A percentile compares a stretch with the other conserved stretches of the same genome.
These are phyloP conservation scores for Gallinago jamesoni DNA, from an alignment of 2,113 vertebrate species.

Conservation along the genomic window DNA sequence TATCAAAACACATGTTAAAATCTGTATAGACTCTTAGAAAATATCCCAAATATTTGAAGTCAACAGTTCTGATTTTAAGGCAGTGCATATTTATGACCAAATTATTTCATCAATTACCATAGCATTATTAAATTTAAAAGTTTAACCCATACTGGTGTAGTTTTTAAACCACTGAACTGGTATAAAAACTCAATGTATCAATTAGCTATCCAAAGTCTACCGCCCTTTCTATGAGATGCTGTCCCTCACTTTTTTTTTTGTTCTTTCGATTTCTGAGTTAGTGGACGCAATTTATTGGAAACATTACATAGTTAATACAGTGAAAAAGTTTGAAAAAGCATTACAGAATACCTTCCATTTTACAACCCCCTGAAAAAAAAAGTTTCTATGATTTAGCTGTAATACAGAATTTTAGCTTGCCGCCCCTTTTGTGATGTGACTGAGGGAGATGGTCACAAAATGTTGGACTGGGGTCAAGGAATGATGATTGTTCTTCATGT, in stretches of 20 bases:
- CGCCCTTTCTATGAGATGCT: neutral
- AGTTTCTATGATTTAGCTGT: neutral
- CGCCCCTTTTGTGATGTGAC: neutral
- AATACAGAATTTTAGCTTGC: neutral
- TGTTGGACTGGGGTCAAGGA: neutral
- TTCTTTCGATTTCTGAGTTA: neutral
- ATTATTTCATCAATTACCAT: neutral
- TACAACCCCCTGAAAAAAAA: neutral
- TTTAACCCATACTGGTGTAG: neutral
- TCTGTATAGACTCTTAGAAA: neutral
- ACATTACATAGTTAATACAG: neutral
- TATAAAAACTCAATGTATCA: neutral
- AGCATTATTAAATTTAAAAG: neutral
- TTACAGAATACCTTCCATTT: neutral
- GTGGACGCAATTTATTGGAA: neutral
- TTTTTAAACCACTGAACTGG: neutral
- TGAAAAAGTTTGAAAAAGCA: neutral
- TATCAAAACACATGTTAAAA: neutral
- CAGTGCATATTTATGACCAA: neutral
- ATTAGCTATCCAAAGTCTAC: neutral
- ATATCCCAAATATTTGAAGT: conserved; percentile 1
- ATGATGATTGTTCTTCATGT: neutral
- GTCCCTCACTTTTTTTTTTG: neutral
- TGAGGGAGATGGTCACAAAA: neutral
- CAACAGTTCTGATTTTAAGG: neutral